Percentiles rank a stretch among this genome's conserved stretches.
These are phyloP conservation scores for Apeira syringaria DNA, from an alignment of 2,888 invertebrate genomes.

Conservation along the genomic window DNA sequence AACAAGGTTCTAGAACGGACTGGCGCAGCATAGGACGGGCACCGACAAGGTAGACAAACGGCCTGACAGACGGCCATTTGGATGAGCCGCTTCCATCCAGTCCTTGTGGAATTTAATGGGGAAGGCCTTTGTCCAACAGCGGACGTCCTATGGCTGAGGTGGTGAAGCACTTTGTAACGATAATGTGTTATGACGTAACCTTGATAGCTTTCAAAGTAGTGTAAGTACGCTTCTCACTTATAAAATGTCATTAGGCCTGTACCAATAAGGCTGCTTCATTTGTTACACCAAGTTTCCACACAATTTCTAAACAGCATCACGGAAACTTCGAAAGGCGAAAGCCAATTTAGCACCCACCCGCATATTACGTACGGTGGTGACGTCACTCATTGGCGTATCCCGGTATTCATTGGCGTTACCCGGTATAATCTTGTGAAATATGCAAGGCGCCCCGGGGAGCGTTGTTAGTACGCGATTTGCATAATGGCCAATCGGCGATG, in stretches of 20 bases:
- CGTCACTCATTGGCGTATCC: constrained; percentile 42
- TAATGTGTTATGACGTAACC: too few relatives aligned
- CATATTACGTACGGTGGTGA: constrained; percentile 37
- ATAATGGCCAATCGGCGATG: constrained; percentile 56
- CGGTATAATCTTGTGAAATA: constrained; percentile 45
- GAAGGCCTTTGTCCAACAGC: too few relatives aligned
- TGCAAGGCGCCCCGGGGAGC: constrained; percentile 43
- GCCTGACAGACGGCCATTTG: too few relatives aligned
- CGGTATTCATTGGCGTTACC: constrained; percentile 41
- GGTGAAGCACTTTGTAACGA: too few relatives aligned
- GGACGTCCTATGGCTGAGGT: too few relatives aligned
- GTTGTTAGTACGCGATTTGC: constrained; percentile 53
- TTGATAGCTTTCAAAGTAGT: too few relatives aligned
- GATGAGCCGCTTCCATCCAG: too few relatives aligned
- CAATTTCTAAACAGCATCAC: constrained; percentile 14
- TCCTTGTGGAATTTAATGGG: too few relatives aligned
- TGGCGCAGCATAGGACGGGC: too few relatives aligned
- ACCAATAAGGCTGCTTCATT: constrained; percentile 7
- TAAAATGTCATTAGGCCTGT: constrained; percentile 8
- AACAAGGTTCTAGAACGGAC: too few relatives aligned
- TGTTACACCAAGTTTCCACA: constrained; percentile 10
- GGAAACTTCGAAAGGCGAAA: constrained; percentile 19
- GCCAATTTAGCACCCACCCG: constrained; percentile 19
- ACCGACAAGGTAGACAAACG: too few relatives aligned
- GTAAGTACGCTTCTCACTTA: too few relatives aligned